These are phyloP conservation scores for Drosophila melanocephala DNA, from an alignment of 2,888 invertebrate genomes.

Conservation along the genomic window DNA sequence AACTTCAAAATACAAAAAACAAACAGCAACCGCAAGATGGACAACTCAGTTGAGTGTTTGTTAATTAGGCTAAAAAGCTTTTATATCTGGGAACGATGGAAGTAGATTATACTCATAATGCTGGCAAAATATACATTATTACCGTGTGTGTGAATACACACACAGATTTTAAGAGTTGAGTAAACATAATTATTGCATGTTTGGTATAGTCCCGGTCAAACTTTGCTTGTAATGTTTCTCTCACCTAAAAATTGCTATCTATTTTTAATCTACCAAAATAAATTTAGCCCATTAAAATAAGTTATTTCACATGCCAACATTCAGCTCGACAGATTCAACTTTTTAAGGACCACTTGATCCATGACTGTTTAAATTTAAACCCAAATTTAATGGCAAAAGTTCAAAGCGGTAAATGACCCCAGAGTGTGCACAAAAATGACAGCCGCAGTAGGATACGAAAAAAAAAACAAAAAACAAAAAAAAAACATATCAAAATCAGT, in stretches of 20 bases:
- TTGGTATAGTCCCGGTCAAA: not conserved
- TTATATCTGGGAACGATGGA: not conserved
- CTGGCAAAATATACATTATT: too few species aligned
- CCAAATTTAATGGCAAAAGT: conserved; percentile 58
- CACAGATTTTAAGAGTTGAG: not conserved
- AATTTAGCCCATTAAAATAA: conserved; percentile 1
- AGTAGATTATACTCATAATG: not conserved
- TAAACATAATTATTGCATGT: not conserved
- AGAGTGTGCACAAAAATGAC: conserved; percentile 63
- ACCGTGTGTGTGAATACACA: not conserved
- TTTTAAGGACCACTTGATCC: conserved; percentile 33
- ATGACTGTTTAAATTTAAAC: conserved; percentile 28
- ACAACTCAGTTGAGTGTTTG: conserved; percentile 10
- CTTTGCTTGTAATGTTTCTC: not conserved
- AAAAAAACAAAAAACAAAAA: conserved; percentile 18
- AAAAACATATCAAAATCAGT: conserved; percentile 11
- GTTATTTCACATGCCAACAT: conserved; percentile 11
- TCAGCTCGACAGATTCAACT: not conserved
- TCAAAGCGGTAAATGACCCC: conserved; percentile 76
- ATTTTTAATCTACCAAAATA: not conserved
- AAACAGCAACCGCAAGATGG: conserved; percentile 19
- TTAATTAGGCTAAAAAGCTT: conserved; percentile 30
- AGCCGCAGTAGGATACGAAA: conserved; percentile 64
- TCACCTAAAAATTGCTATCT: not conserved
- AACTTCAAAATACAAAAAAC: not conserved